Conservation (phyloP, 1,140 invertebrate genomes). For the Bombus superbus region DNA sequence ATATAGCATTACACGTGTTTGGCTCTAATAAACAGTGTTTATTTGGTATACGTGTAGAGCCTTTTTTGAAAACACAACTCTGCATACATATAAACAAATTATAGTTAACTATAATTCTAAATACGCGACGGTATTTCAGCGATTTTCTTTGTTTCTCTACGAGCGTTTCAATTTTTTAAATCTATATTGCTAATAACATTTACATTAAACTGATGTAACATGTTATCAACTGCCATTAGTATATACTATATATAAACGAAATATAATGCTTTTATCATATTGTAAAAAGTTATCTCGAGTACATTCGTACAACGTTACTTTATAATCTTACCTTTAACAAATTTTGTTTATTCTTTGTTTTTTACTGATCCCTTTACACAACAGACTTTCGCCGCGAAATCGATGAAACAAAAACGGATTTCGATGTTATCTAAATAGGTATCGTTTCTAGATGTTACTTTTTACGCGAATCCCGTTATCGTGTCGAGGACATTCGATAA, state of each 20-base stretch:
- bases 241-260: constrained; percentile 39
- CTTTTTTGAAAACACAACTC: constrained; percentile 48
- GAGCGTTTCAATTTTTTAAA: constrained; percentile 12
- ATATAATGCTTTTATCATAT: constrained; percentile 20
- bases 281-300: constrained; percentile 22
- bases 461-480: constrained; percentile 12
- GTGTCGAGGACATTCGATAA: constrained; percentile 12
- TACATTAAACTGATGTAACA: constrained; percentile 35
- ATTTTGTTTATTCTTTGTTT: neutral
- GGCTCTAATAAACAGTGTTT: constrained; percentile 48
- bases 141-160: constrained; percentile 1
- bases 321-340: constrained; percentile 21
- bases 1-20: constrained; percentile 41
- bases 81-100: constrained; percentile 41
- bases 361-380: constrained; percentile 5
- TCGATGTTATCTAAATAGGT: neutral
- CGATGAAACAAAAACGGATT: neutral
- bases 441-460: neutral
- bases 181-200: constrained; percentile 35
- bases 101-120: constrained; percentile 30
- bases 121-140: constrained; percentile 37
- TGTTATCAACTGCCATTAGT: constrained; percentile 44
- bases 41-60: constrained; percentile 49
- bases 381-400: constrained; percentile 32
- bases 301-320: constrained; percentile 13